Evolutionary conservation across 2,888 invertebrate species (phyloP).

Genomic region (Drosophila yooni): DNA sequence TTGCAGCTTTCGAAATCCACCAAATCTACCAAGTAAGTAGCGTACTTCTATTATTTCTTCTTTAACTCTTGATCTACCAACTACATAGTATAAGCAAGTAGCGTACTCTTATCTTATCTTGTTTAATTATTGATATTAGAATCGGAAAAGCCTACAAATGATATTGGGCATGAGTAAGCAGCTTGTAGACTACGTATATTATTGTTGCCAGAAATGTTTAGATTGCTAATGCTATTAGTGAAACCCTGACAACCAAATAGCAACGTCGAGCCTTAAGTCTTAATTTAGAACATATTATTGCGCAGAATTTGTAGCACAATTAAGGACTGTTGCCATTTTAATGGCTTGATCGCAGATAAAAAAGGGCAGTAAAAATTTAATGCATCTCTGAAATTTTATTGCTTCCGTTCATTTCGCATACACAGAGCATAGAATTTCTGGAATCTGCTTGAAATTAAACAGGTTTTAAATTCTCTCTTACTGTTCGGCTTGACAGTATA

Average conservation of each 20-base stretch:
- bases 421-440: background rate
- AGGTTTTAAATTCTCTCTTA: conserved; percentile 14
- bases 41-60: background rate
- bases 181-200: conserved; percentile 7
- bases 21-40: conserved; percentile 36
- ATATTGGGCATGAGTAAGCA: conserved; percentile 24
- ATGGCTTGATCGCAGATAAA: conserved; percentile 5
- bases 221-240: background rate
- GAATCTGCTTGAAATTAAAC: background rate
- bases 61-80: conserved; percentile 22
- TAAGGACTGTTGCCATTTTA: conserved; percentile 11
- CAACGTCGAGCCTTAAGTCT: background rate
- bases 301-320: background rate
- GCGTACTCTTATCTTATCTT: background rate
- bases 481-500: background rate
- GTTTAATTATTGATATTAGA: conserved; percentile 33
- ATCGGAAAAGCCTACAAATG: conserved; percentile 7
- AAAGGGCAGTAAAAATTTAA: conserved; percentile 15
- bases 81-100: conserved; percentile 33
- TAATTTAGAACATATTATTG: conserved; percentile 5
- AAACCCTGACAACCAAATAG: background rate
- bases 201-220: background rate
- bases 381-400: conserved; percentile 17
- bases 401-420: background rate
- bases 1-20: conserved; percentile 5